Evolutionary conservation across 1,140 invertebrate genomes (phyloP).

Genomic region (Arctopsyche grandis): DNA sequence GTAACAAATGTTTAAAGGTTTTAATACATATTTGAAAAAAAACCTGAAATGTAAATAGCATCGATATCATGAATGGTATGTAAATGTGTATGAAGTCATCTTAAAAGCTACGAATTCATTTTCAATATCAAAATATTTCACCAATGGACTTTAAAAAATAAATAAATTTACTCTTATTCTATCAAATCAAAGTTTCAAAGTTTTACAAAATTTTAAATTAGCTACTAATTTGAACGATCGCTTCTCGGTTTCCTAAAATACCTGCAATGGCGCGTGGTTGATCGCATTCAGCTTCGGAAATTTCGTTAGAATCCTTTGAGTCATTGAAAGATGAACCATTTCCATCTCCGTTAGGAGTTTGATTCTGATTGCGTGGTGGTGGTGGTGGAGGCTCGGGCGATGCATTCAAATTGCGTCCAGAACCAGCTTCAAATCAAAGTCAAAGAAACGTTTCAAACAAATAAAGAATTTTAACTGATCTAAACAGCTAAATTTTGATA

Average conservation of each 20-base stretch:
- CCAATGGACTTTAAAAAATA: no score
- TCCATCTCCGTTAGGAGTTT: constrained; percentile 75
- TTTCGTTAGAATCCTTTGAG: constrained; percentile 92
- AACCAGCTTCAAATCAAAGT: constrained; percentile 63
- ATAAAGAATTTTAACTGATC: neutral
- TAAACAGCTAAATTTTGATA: neutral
- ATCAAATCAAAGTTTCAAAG: no score
- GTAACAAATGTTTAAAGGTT: no score
- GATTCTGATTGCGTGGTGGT: constrained; percentile 74
- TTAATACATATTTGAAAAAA: no score
- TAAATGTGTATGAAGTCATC: no score
- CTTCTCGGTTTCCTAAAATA: constrained; percentile 42
- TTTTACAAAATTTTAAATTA: no score
- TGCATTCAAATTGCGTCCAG: constrained; percentile 72
- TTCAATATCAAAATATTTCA: no score
- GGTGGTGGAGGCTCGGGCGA: constrained; percentile 87
- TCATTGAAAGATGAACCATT: constrained; percentile 85
- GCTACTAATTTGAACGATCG: no score
- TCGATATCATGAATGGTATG: no score
- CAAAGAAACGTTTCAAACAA: neutral
- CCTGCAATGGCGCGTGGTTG: constrained; percentile 67
- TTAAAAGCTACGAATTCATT: no score
- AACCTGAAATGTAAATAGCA: no score
- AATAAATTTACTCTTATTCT: no score
- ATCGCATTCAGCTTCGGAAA: constrained; percentile 92